Evolutionary conservation across 1,140 invertebrate genomes (phyloP).

Genomic region (Drosophila grimshawi): DNA sequence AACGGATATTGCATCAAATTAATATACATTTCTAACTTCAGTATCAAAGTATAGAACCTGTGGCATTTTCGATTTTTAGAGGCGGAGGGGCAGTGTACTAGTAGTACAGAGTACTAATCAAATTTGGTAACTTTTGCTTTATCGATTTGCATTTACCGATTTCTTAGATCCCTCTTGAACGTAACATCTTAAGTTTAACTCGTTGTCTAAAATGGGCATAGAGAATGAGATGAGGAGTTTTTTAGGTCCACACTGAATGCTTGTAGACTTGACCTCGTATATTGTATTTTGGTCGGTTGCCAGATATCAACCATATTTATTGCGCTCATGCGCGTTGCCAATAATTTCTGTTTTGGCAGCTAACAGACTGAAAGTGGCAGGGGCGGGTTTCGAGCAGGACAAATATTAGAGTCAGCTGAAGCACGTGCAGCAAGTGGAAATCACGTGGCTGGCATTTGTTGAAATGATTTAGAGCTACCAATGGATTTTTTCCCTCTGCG

Average conservation of each 20-base stretch:
- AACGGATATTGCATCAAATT: no score
- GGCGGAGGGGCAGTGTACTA: no score
- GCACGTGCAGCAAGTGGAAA: constrained; percentile 71
- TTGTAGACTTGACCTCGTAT: neutral
- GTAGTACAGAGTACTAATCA: no score
- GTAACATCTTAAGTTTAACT: no score
- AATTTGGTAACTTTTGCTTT: no score
- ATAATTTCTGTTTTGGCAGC: constrained; percentile 73
- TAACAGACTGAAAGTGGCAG: constrained; percentile 9
- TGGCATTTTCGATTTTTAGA: no score
- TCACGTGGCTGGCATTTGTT: constrained; percentile 74
- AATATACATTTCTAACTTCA: no score
- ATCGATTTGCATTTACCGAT: no score
- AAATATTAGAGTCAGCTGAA: constrained; percentile 14
- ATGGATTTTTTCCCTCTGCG: neutral
- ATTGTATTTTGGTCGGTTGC: constrained; percentile 58
- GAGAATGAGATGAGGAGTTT: no score
- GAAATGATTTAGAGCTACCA: constrained; percentile 72
- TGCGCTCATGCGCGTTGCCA: constrained; percentile 77
- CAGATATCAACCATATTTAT: constrained; percentile 79
- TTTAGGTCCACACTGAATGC: neutral
- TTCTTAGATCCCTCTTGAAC: no score
- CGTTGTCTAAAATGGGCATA: no score
- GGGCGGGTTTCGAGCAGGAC: neutral
- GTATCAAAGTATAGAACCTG: no score